Base-by-base conservation (phyloP, 2,888 invertebrate species). In the Eurytoma adleriae region DNA sequence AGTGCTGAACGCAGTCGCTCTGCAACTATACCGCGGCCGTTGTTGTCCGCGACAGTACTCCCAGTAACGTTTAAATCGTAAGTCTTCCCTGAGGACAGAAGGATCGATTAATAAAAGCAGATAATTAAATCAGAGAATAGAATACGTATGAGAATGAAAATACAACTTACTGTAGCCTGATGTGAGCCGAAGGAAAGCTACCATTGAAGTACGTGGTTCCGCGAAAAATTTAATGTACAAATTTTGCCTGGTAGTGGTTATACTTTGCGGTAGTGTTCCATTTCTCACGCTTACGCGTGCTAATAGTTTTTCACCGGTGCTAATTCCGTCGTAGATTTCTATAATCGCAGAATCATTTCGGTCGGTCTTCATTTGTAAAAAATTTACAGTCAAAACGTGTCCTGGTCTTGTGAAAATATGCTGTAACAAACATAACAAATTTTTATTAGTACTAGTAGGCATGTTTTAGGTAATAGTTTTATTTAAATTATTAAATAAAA, bases 1-100 rank as follows among this genome's bases (percentile, higher is more conserved):
- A 98, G 91, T 88, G 96, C 96, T 18, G 97, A 97, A 87, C 98
- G 93, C 76, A 99, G 92, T 89, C 98, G 97, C 90, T 98, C 97
- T 16, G 97, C 94, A n/a, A 94, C 96, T 71, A 99, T 94, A n/a
- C 99, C 99, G 88, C 98, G 94, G 0, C 99, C 99, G 84, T 95
- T 95, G 91, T 99, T 99, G 89, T 96, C 95, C 2, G 95, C 94
- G 80, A 99, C 94, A 54, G 95, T 94, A 1, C 97, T 96, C 86
- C 96, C 95, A 0, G 96, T 95, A 20, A 99, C 93, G 86, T 96
- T 96, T 75, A 99, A 92, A 90, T 99, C 98, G 89, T 95, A 97
- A 40, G 95, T 94, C 92, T 96, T 93, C 79, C 90, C 93, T 92
- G 83, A 1, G 40, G 70, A 73, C 50, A n/a, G 48, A 59, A 16